Percentiles rank a stretch among this genome's conserved stretches.
Conservation (phyloP, 2,113 vertebrate genomes). For the Paracanthobrama guichenoti region DNA sequence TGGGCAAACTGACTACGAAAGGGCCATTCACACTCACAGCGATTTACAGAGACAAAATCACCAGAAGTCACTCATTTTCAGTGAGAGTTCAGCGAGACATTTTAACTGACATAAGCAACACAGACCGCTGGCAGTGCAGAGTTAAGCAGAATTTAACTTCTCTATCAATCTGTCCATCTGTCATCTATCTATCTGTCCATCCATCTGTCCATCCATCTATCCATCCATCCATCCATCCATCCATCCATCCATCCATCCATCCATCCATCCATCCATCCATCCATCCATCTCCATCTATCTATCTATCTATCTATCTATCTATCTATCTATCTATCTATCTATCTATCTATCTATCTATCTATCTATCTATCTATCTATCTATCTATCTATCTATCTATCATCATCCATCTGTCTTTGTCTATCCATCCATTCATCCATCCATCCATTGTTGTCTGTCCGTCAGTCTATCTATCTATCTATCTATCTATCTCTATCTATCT, state of each 20-base stretch:
- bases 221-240: not conserved
- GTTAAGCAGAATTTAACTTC: not conserved
- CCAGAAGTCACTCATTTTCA: not conserved
- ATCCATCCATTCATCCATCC: accelerated
- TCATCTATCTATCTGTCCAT: accelerated
- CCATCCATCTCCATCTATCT: not conserved
- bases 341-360: accelerated
- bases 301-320: accelerated
- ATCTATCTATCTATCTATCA: accelerated
- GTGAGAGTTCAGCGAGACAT: not conserved
- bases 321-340: accelerated
- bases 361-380: accelerated
- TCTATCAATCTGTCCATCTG: not conserved
- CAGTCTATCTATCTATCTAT: not conserved
- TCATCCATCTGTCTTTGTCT: accelerated
- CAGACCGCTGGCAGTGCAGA: not conserved
- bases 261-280: not conserved
- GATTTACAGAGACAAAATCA: not conserved
- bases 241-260: not conserved
- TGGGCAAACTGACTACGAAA: constrained; percentile 32
- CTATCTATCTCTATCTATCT: not conserved
- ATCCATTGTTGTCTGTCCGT: too few species aligned
- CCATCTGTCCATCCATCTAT: accelerated
- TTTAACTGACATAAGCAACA: not conserved
- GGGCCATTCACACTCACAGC: not conserved